Evolutionary conservation across 1,140 invertebrate genomes (phyloP).

Genomic region (Lucilia sericata): DNA sequence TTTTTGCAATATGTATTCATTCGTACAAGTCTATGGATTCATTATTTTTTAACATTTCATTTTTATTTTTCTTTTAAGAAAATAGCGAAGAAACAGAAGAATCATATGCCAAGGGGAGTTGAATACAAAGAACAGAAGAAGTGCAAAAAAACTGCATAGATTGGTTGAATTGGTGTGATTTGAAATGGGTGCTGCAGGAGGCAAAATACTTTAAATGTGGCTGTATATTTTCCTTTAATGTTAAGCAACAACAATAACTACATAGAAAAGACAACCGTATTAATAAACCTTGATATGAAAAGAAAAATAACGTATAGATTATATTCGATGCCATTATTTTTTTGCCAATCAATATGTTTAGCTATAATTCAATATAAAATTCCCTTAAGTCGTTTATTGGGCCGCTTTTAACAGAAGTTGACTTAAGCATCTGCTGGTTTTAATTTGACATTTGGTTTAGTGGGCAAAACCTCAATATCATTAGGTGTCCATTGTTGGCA

Average conservation of each 20-base stretch:
- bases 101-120: neutral
- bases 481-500: conserved; percentile 30
- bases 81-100: neutral
- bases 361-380: neutral
- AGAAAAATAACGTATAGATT: neutral
- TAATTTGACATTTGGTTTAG: conserved; percentile 31
- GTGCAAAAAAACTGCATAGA: conserved; percentile 21
- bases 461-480: conserved; percentile 37
- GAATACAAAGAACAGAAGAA: neutral
- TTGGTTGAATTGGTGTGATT: neutral
- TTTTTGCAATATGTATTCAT: neutral
- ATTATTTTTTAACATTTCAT: neutral
- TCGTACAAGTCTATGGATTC: neutral
- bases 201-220: neutral
- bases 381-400: neutral
- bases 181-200: conserved; percentile 2
- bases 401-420: neutral
- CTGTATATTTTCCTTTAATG: neutral
- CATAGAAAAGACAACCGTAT: neutral
- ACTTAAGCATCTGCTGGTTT: conserved; percentile 21
- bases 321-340: neutral
- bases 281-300: neutral
- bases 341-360: neutral
- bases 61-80: neutral
- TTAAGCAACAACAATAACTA: neutral